Evolutionary conservation across 2,888 invertebrate genomes (phyloP).

Genomic region (Polydrusus cervinus): DNA sequence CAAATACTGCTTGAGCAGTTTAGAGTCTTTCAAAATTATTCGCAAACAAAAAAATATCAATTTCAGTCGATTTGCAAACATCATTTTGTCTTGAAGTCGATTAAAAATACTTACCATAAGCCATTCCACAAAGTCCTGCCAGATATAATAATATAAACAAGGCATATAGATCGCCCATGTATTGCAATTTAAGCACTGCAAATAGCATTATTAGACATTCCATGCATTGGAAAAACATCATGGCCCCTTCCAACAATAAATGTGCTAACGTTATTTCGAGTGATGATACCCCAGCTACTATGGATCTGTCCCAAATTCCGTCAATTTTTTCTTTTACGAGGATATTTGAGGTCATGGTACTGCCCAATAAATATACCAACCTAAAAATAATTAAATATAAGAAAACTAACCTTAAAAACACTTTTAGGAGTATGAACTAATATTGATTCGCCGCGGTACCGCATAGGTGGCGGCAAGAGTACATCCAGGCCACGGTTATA

Average conservation of each 20-base stretch:
- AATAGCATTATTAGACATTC: slow-evolving; percentile 78
- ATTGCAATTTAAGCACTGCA: slow-evolving; percentile 76
- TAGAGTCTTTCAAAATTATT: no score
- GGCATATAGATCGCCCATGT: slow-evolving; percentile 76
- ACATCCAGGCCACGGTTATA: no score
- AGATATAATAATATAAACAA: slow-evolving; percentile 80
- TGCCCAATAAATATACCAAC: slow-evolving; percentile 88
- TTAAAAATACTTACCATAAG: slow-evolving; percentile 77
- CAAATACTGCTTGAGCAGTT: no score
- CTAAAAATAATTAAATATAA: no score
- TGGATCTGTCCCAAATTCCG: slow-evolving; percentile 90
- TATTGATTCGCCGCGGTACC: no score
- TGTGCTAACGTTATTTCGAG: slow-evolving; percentile 88
- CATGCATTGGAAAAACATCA: slow-evolving; percentile 80
- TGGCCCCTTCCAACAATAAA: slow-evolving; percentile 79
- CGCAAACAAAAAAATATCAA: no score
- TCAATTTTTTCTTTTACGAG: slow-evolving; percentile 85
- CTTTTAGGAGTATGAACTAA: no score
- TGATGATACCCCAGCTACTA: slow-evolving; percentile 89
- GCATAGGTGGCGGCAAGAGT: no score
- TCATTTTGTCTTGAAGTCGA: no score
- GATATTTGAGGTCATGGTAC: slow-evolving; percentile 87
- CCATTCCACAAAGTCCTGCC: slow-evolving; percentile 89
- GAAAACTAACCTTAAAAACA: no score
- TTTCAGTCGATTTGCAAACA: no score